These are phyloP conservation scores for Brachionus manjavacas DNA, from an alignment of 1,140 invertebrate genomes.

Conservation along the genomic window DNA sequence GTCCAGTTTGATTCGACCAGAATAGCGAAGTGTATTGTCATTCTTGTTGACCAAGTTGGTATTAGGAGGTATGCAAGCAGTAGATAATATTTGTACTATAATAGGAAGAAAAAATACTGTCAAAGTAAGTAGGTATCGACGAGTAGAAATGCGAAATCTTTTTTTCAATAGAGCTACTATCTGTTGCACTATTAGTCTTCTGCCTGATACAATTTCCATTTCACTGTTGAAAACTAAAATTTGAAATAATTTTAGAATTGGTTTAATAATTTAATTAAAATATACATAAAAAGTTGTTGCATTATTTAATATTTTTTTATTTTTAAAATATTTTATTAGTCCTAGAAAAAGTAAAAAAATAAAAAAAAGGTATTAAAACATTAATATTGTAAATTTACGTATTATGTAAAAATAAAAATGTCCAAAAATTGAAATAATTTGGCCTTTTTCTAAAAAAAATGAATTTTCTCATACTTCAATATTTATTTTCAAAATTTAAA, in stretches of 20 bases:
- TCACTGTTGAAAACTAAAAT: not conserved
- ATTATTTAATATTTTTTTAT: too few relatives aligned
- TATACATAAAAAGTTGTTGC: too few relatives aligned
- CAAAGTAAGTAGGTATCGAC: not conserved
- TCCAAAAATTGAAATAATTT: too few relatives aligned
- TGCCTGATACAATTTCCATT: not conserved
- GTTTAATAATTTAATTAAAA: not conserved
- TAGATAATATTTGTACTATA: not conserved
- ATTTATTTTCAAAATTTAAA: too few relatives aligned
- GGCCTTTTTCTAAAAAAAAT: too few relatives aligned
- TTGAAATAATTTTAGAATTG: not conserved
- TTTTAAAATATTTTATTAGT: too few relatives aligned
- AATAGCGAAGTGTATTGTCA: not conserved
- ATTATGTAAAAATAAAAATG: too few relatives aligned
- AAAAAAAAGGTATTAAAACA: too few relatives aligned
- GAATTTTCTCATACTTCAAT: too few relatives aligned
- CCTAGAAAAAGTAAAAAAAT: too few relatives aligned
- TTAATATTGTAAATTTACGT: too few relatives aligned
- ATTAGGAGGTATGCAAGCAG: not conserved
- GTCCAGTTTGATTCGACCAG: not conserved
- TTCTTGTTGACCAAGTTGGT: slow-evolving; percentile 20
- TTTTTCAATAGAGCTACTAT: not conserved
- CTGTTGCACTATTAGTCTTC: not conserved
- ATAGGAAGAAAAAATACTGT: not conserved
- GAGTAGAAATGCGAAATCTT: not conserved